Conservation (phyloP, 2,888 invertebrate species). For the Hetaerina titia region DNA sequence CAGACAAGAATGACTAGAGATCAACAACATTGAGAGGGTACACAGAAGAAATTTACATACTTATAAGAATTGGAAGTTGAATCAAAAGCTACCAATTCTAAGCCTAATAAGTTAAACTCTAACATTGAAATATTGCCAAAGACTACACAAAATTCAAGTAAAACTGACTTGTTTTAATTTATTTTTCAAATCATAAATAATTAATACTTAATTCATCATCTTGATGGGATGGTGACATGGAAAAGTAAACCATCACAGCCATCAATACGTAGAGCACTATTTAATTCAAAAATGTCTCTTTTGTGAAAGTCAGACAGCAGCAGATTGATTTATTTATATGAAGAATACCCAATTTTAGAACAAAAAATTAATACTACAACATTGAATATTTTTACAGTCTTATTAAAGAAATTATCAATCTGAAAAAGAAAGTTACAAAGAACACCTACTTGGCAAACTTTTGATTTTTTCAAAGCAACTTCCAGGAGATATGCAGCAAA, state of each 20-base stretch:
- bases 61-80: neutral
- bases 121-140: neutral
- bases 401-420: no score
- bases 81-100: neutral
- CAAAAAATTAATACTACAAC: no score
- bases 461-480: no score
- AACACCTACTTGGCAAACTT: no score
- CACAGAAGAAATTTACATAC: neutral
- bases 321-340: no score
- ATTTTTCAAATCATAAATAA: neutral
- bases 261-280: neutral
- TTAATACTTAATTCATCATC: neutral
- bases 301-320: no score
- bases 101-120: neutral
- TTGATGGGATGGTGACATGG: neutral
- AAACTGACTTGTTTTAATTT: neutral
- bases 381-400: no score
- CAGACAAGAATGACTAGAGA: neutral
- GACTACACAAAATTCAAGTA: neutral
- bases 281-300: no score
- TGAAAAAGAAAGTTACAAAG: no score
- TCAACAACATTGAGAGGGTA: neutral
- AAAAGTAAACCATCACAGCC: neutral
- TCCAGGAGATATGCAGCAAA: no score
- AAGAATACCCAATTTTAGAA: no score